Evolutionary conservation across 2,797 vertebrate species (phyloP).

Genomic region (Lepus townsendii): DNA sequence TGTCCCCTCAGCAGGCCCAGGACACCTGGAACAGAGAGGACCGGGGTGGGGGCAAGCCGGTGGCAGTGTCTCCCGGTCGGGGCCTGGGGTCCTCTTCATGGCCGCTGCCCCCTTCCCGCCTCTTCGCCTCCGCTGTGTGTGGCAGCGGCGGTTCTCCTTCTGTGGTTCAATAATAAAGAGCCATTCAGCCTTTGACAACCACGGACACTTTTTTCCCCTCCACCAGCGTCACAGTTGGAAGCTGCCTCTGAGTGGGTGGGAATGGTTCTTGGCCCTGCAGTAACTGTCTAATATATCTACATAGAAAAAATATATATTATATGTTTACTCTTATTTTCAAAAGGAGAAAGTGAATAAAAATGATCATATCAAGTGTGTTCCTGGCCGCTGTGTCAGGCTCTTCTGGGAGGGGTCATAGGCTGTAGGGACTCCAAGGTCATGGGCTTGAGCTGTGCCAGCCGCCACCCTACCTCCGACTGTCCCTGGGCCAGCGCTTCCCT

Average conservation of each 20-base stretch:
- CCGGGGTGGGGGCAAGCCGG: background rate
- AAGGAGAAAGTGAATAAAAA: conserved; percentile 79
- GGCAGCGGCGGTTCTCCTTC: conserved; percentile 65
- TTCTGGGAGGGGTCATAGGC: background rate
- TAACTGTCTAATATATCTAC: conserved; percentile 82
- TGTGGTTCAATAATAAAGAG: conserved; percentile 82
- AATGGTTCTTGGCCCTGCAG: conserved; percentile 47
- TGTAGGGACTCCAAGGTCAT: background rate
- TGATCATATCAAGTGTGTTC: conserved; percentile 66
- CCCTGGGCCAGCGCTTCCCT: background rate
- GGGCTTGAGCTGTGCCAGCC: background rate
- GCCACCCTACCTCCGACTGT: background rate
- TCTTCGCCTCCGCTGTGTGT: conserved; percentile 46
- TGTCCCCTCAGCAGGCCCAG: conserved; percentile 4
- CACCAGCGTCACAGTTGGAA: conserved; percentile 11
- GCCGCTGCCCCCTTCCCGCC: conserved; percentile 26
- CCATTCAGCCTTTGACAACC: conserved; percentile 68
- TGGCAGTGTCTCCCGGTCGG: background rate
- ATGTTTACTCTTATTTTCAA: conserved; percentile 79
- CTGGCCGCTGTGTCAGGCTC: conserved; percentile 61
- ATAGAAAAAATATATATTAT: conserved; percentile 79
- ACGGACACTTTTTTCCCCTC: conserved; percentile 56
- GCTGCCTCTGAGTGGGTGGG: background rate
- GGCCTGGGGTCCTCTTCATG: background rate
- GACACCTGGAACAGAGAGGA: background rate